Base-by-base conservation (phyloP, 2,888 invertebrate genomes). In the Lasioglossum calceatum region DNA sequence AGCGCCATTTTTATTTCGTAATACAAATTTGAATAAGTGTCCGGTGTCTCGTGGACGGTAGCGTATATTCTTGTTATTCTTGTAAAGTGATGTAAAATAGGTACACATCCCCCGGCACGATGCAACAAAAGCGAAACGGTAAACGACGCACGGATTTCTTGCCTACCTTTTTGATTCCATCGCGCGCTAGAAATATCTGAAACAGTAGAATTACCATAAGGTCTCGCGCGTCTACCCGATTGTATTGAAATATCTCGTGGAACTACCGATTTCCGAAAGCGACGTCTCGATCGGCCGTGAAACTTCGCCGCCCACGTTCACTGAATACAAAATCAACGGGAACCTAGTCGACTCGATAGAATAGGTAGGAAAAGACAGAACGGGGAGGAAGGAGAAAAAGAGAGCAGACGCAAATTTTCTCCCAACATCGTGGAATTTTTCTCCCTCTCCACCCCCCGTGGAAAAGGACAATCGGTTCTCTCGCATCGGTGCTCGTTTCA, bases 401-500 rank as follows among this genome's bases (percentile, higher is more conserved):
- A 4, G 50, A 36, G 32, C 47, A 50, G n/a, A 42, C 82, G 77
- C 77, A 44, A 84, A 77, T 54, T 82, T 77, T 73, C 71, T 16
- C 23, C 42, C n/a, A 61, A 73, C 36, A 47, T 4, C 54, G 58
- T 44, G 42, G 50, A 64, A 77, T 77, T 82, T 77, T 67, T 67
- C 67, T 16, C 73, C 61, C 14, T 47, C 16, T 47, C 70, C 36
- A 1, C 8, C 7, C 2, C 36, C 32, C 10, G 16, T 32, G 73
- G 77, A 72, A 73, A 42, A 32, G 73, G 54, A 77, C 77, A 82
- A 82, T 82, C 83, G 84, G 67, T 61, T 71, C 36, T 54, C 42
- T 19, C 47, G 82, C 81, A 81, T 81, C 82, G 84, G 23, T 50
- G 76, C 50, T 77, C 84, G 84, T 73, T 84, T 77, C 83, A 44